Conservation (phyloP, 2,888 invertebrate genomes). For the Drosophila peninsularis region DNA sequence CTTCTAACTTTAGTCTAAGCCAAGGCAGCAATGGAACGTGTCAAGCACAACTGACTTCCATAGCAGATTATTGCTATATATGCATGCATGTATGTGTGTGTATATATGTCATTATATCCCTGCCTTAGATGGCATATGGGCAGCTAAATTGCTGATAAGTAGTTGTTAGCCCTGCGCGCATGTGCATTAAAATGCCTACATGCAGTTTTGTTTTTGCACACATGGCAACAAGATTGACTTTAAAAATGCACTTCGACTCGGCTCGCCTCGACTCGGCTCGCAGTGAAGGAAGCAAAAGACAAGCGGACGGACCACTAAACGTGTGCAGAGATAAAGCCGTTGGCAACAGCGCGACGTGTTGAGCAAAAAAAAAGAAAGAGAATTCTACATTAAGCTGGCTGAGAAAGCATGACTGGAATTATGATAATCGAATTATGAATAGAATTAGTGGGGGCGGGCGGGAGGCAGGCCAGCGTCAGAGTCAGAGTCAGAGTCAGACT, state of each 20-base stretch:
- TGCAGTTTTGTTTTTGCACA: conserved; percentile 42
- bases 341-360: conserved; percentile 64
- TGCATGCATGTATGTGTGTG: neutral
- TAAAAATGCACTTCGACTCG: conserved; percentile 46
- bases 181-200: conserved; percentile 65
- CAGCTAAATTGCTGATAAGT: conserved; percentile 47
- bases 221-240: conserved; percentile 60
- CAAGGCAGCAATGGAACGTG: conserved; percentile 4
- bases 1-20: neutral
- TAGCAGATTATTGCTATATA: neutral
- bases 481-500: conserved; percentile 11
- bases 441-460: conserved; percentile 22
- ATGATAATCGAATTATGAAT: conserved; percentile 68
- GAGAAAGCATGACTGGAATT: conserved; percentile 70
- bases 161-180: conserved; percentile 39
- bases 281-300: conserved; percentile 16
- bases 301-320: conserved; percentile 32
- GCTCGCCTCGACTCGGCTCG: neutral
- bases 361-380: conserved; percentile 33
- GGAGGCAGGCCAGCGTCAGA: conserved; percentile 9
- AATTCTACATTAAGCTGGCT: conserved; percentile 52
- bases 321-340: conserved; percentile 60
- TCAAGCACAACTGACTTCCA: neutral
- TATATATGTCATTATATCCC: neutral
- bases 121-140: conserved; percentile 24